Base-by-base conservation (phyloP, 2,113 vertebrate genomes). In the Motacilla tschutschensis region DNA sequence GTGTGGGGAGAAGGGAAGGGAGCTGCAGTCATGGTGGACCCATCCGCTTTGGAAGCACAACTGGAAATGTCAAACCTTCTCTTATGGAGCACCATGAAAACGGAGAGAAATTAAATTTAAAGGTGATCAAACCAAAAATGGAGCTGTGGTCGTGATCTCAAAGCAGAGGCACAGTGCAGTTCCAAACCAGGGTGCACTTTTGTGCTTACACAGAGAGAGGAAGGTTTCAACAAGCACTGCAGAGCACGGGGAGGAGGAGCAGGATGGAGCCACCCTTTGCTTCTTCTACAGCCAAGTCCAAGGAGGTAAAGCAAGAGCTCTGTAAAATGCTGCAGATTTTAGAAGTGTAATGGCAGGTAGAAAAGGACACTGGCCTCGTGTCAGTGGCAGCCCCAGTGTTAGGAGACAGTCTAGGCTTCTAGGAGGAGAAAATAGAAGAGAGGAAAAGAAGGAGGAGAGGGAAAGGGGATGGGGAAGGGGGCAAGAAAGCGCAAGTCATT, bases 331-430 rank as follows among this genome's bases (percentile, higher is more conserved):
- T 93, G 96, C 91, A 94, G 95, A 62, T 90, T 95, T 96, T 95
- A 97, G 87, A 90, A 97, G 94, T 93, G 83, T 80, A 96, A 96
- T 96, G 96, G 91, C 95, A 79, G 96, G 96, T 96, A 96, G 96
- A 93, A 96, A 97, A 97, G 95, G 76, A 91, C 95, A 96, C 89
- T 95, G 96, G 95, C 89, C 95, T 95, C 47, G 94, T 88, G 70
- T 82, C 92, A 91, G 95, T 95, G 79, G 96, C 94, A 96, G 96
- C 94, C 96, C 96, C 96, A 96, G 96, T 87, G 95, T 79, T 93
- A 95, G 96, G 95, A 97, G 95, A 96, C 95, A 96, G 90, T 89
- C 96, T 98, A 98, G 95, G 96, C 91, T 96, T 97, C 97, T 98
- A 96, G 96, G 97, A 97, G 96, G 93, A 96, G 96, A 96, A 96